Evolutionary conservation across 2,888 invertebrate species (phyloP).

Genomic region (Netelia fuscicornis): DNA sequence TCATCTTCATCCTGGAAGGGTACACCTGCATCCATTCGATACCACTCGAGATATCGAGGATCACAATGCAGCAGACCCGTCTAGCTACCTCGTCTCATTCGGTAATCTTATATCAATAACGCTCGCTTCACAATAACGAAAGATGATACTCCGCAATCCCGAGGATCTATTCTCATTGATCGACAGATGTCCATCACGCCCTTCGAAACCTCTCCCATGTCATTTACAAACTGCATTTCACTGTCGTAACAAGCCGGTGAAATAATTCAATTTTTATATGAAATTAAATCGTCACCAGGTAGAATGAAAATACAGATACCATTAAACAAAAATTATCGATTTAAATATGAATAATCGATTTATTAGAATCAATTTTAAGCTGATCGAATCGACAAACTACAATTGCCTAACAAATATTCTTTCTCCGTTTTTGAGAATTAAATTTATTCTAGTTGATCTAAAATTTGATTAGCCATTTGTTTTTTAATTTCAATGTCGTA

Average conservation of each 20-base stretch:
- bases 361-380: too few relatives aligned
- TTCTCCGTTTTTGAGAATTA: too few relatives aligned
- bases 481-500: too few relatives aligned
- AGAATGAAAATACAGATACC: background rate
- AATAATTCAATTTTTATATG: background rate
- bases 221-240: constrained; percentile 29
- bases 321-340: background rate
- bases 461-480: too few relatives aligned
- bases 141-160: constrained; percentile 32
- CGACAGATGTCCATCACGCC: constrained; percentile 11
- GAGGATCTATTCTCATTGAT: constrained; percentile 35
- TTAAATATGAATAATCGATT: background rate
- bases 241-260: background rate
- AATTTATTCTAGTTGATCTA: too few relatives aligned
- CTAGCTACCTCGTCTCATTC: constrained; percentile 13
- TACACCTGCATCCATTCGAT: constrained; percentile 10
- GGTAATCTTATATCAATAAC: constrained; percentile 56
- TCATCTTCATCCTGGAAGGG: constrained; percentile 3
- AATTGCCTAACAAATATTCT: too few relatives aligned
- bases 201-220: constrained; percentile 1
- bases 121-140: constrained; percentile 34
- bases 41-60: constrained; percentile 3
- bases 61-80: constrained; percentile 10
- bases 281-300: background rate
- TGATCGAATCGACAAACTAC: too few relatives aligned